phyloP scores from a whole-genome alignment of 2,888 invertebrate species.

The Gerris lacustris region DNA sequence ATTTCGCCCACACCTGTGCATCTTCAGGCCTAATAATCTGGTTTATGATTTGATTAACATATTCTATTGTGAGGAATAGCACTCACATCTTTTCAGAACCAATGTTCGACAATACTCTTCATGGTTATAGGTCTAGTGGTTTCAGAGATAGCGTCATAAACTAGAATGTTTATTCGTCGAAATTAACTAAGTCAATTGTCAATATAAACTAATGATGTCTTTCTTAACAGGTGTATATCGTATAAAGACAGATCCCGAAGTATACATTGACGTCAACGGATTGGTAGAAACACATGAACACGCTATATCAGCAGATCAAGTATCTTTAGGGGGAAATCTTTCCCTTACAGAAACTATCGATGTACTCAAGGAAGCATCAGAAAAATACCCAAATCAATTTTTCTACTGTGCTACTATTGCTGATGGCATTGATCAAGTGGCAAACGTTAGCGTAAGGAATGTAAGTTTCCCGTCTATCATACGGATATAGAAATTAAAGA shows the following conservation, averaged over 20 bases:
- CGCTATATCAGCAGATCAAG: constrained; percentile 32
- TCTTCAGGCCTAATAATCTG: too few species aligned
- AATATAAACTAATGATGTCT: background rate
- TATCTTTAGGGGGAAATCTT: constrained; percentile 46
- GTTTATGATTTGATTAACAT: too few species aligned
- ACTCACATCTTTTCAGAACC: too few species aligned
- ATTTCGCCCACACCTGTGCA: too few species aligned
- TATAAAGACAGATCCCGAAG: constrained; percentile 35
- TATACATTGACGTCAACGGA: constrained; percentile 42
- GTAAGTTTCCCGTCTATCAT: constrained; percentile 38
- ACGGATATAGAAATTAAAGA: background rate
- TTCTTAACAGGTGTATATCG: constrained; percentile 39
- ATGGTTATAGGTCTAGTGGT: too few species aligned
- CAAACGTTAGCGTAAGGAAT: constrained; percentile 59
- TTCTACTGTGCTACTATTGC: constrained; percentile 46
- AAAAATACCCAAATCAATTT: constrained; percentile 40
- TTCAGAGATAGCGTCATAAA: too few species aligned
- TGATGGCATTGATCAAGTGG: constrained; percentile 54
- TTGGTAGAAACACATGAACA: constrained; percentile 39
- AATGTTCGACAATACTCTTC: too few species aligned
- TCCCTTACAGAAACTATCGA: constrained; percentile 46
- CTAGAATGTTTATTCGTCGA: too few species aligned
- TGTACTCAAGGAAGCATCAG: constrained; percentile 32
- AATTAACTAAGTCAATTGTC: background rate
- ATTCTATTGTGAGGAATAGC: too few species aligned